phyloP scores from a whole-genome alignment of 1,140 invertebrate genomes.

The Nylanderia fulva region DNA sequence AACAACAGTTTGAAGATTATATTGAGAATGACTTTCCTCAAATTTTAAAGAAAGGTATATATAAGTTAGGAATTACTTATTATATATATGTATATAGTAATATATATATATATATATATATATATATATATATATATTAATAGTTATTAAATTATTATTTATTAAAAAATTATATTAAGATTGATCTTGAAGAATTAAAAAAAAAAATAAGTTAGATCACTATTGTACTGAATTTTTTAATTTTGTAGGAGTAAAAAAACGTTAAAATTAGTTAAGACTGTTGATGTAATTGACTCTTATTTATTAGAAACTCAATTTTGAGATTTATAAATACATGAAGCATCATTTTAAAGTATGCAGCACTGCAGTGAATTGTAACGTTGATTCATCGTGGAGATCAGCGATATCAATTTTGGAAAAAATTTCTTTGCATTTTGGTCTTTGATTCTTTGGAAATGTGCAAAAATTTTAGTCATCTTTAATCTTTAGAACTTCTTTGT shows the following conservation, averaged over 20 bases:
- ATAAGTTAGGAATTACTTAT: too few relatives aligned
- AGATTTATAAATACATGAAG: neutral
- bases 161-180: too few relatives aligned
- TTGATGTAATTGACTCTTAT: slow-evolving; percentile 5
- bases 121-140: too few relatives aligned
- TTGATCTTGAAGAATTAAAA: too few relatives aligned
- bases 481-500: neutral
- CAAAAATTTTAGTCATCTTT: neutral
- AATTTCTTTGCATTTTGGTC: neutral
- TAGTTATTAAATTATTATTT: too few relatives aligned
- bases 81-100: too few relatives aligned
- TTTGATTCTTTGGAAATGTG: slow-evolving; percentile 10
- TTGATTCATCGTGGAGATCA: slow-evolving; percentile 37
- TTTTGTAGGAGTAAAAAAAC: neutral
- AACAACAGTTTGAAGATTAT: too few relatives aligned
- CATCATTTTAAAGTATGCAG: slow-evolving; percentile 35
- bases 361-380: slow-evolving; percentile 50
- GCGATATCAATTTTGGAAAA: neutral
- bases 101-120: too few relatives aligned
- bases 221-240: too few relatives aligned
- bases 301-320: slow-evolving; percentile 14
- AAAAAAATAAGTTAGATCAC: too few relatives aligned
- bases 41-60: too few relatives aligned
- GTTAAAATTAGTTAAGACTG: neutral
- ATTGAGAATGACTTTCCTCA: too few relatives aligned